Conservation (phyloP, 2,797 vertebrate genomes). For the Phataginus tricuspis region DNA sequence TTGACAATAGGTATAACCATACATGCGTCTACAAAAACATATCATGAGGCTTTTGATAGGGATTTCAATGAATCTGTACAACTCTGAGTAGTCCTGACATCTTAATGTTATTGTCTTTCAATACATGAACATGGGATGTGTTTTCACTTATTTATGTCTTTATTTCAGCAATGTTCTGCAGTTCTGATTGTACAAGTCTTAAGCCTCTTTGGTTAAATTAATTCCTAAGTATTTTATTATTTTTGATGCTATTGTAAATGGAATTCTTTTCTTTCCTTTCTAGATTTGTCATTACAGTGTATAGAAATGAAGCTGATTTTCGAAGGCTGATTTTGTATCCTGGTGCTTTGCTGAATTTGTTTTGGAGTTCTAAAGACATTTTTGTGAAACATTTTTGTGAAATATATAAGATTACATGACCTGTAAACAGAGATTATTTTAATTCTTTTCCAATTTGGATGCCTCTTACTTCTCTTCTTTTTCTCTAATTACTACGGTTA, state of each 20-base stretch:
- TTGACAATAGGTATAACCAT: neutral
- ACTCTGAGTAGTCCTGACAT: neutral
- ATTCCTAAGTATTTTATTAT: neutral
- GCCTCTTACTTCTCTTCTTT: neutral
- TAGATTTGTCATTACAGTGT: neutral
- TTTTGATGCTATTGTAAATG: neutral
- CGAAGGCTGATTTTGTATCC: neutral
- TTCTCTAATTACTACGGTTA: neutral
- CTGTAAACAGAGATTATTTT: neutral
- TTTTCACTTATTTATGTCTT: neutral
- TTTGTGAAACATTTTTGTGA: neutral
- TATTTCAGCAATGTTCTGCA: neutral
- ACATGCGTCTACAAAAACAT: neutral
- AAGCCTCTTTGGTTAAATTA: neutral
- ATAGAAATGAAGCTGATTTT: neutral
- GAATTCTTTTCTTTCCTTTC: neutral
- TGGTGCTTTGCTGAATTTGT: neutral
- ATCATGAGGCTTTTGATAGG: neutral
- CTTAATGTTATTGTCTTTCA: neutral
- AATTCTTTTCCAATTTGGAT: neutral
- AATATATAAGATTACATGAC: neutral
- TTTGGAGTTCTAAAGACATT: neutral
- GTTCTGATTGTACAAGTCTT: neutral
- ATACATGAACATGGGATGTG: neutral
- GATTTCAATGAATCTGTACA: neutral